Conservation (phyloP, 2,888 invertebrate species). For the Acleris sparsana region DNA sequence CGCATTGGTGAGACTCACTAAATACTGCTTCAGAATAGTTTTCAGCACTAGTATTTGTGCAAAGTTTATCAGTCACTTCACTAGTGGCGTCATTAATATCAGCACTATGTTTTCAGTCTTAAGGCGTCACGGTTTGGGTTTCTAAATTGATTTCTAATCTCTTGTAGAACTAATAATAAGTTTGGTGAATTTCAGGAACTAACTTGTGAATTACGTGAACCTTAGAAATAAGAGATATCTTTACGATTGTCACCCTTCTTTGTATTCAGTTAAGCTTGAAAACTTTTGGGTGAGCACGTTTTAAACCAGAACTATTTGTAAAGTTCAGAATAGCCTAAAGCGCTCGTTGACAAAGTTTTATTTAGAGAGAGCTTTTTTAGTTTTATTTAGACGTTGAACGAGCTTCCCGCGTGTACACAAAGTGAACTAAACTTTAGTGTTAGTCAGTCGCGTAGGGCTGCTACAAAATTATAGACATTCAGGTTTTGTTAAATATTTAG, state of each 20-base stretch:
- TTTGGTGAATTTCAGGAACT: neutral
- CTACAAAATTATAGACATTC: neutral
- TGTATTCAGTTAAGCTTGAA: neutral
- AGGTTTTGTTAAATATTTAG: neutral
- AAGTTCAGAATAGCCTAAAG: slow-evolving; percentile 16
- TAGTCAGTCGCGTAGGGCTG: slow-evolving; percentile 18
- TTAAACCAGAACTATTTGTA: slow-evolving; percentile 20
- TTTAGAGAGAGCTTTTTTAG: slow-evolving; percentile 29
- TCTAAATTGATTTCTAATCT: neutral
- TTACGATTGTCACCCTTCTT: neutral
- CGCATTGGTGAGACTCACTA: slow-evolving; percentile 56
- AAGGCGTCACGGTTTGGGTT: slow-evolving; percentile 18
- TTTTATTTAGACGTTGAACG: slow-evolving; percentile 27
- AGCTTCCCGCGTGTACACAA: slow-evolving; percentile 27
- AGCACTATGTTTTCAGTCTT: slow-evolving; percentile 18
- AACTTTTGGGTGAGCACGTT: slow-evolving; percentile 6
- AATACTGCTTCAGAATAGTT: slow-evolving; percentile 36
- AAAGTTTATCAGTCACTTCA: slow-evolving; percentile 59
- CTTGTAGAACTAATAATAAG: neutral
- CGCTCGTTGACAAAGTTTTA: slow-evolving; percentile 30
- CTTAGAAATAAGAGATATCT: slow-evolving; percentile 1
- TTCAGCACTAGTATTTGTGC: slow-evolving; percentile 42
- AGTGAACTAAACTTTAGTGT: slow-evolving; percentile 21
- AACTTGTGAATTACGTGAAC: neutral
- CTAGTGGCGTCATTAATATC: slow-evolving; percentile 41